phyloP scores from a whole-genome alignment of 35 echinoderm and acorn worm species.

The Chiridota heheva region DNA sequence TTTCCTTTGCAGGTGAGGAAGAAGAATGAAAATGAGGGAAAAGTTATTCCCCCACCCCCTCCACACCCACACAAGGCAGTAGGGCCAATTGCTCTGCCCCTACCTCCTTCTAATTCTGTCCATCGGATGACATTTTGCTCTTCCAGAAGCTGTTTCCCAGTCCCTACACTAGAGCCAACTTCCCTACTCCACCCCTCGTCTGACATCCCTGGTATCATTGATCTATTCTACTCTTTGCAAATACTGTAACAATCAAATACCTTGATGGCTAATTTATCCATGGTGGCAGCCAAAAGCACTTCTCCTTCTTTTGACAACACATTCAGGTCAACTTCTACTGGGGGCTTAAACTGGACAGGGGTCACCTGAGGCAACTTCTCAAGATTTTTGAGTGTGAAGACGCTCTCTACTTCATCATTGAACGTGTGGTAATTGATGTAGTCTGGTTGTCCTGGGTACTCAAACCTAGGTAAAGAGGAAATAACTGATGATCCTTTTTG shows the following conservation, averaged over 20 bases:
- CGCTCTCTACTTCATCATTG: conserved; percentile 86
- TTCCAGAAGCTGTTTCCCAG: too few relatives aligned
- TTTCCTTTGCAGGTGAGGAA: too few relatives aligned
- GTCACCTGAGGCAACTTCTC: conserved; percentile 89
- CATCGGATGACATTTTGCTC: too few relatives aligned
- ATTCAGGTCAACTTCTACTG: conserved; percentile 88
- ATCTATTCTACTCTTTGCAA: not conserved
- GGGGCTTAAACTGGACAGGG: conserved; percentile 73
- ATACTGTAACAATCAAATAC: too few relatives aligned
- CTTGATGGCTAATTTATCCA: conserved; percentile 80
- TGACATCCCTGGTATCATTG: too few relatives aligned
- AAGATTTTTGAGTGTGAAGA: conserved; percentile 95
- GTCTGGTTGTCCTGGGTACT: conserved; percentile 62
- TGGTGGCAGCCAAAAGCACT: conserved; percentile 49
- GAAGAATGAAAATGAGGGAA: not conserved
- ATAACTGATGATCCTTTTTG: not conserved
- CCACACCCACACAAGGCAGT: not conserved
- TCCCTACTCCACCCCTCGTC: too few relatives aligned
- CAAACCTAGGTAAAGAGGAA: conserved; percentile 49
- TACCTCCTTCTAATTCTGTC: too few relatives aligned
- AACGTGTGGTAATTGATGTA: conserved; percentile 80
- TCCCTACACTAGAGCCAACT: too few relatives aligned
- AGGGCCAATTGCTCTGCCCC: too few relatives aligned
- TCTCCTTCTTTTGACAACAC: conserved; percentile 51
- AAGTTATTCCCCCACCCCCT: not conserved